phyloP scores from a whole-genome alignment of 2,797 vertebrate genomes.

The Orestias chungarensis region DNA sequence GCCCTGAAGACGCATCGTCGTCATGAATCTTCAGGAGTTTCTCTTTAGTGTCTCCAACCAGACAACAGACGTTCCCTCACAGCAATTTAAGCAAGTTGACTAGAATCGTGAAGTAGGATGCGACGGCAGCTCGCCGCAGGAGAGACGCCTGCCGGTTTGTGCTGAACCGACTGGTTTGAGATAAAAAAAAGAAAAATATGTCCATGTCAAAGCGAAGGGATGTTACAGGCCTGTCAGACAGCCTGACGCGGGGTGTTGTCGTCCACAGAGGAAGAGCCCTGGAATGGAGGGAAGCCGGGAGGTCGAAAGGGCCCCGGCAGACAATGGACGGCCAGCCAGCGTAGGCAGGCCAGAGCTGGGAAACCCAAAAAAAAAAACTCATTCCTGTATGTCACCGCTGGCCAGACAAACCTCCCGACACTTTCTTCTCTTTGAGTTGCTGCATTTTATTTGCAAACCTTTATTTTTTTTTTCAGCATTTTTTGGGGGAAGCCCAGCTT shows the following conservation, averaged over 20 bases:
- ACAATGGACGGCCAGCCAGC: slow-evolving; percentile 69
- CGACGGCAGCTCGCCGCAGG: neutral
- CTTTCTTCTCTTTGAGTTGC: slow-evolving; percentile 54
- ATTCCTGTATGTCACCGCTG: slow-evolving; percentile 59
- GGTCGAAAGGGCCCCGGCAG: slow-evolving; percentile 72
- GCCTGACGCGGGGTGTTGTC: slow-evolving; percentile 76
- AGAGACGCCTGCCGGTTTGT: neutral
- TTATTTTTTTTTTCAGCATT: slow-evolving; percentile 19
- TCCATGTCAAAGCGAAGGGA: slow-evolving; percentile 33
- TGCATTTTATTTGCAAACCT: slow-evolving; percentile 33
- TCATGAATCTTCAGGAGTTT: neutral
- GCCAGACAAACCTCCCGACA: slow-evolving; percentile 32
- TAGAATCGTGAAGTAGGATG: slow-evolving; percentile 4
- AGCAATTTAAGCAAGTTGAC: slow-evolving; percentile 20
- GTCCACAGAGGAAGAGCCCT: slow-evolving; percentile 77
- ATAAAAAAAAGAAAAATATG: too few species aligned
- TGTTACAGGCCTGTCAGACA: slow-evolving; percentile 69
- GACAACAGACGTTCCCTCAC: slow-evolving; percentile 8
- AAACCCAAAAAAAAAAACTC: slow-evolving; percentile 46
- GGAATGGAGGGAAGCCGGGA: slow-evolving; percentile 76
- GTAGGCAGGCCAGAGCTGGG: slow-evolving; percentile 52
- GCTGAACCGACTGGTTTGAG: slow-evolving; percentile 1
- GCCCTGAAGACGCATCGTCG: slow-evolving; percentile 29
- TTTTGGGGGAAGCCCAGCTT: slow-evolving; percentile 5
- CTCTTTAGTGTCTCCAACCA: slow-evolving; percentile 1